Evolutionary conservation across 1,140 invertebrate species (phyloP).

Genomic region (Sitobion miscanthi): DNA sequence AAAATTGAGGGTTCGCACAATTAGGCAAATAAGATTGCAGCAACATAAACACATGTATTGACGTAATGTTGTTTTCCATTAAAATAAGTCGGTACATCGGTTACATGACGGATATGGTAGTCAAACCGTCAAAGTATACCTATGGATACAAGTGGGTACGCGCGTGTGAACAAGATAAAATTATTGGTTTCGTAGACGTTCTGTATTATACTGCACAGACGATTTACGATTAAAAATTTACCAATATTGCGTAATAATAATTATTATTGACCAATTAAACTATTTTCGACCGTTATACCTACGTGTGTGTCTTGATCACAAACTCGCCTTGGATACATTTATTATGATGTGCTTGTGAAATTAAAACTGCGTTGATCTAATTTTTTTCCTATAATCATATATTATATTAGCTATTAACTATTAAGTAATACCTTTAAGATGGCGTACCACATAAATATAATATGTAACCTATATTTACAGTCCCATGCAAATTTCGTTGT

Average conservation of each 20-base stretch:
- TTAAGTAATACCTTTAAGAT: not conserved
- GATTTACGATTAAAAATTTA: not conserved
- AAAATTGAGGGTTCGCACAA: slow-evolving; percentile 1
- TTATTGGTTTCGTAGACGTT: not conserved
- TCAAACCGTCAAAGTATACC: not conserved
- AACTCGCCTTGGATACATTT: not conserved
- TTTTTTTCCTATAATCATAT: not conserved
- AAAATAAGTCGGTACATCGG: not conserved
- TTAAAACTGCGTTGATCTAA: not conserved
- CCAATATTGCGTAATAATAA: not conserved
- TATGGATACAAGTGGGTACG: not conserved
- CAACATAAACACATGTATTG: not conserved
- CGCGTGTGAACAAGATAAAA: not conserved
- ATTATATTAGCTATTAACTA: not conserved
- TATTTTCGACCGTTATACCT: not conserved
- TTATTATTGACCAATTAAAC: not conserved
- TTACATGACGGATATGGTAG: not conserved
- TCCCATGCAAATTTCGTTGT: not conserved
- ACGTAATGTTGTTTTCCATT: not conserved
- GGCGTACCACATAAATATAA: not conserved
- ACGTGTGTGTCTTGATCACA: not conserved
- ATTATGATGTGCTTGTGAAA: slow-evolving; percentile 14
- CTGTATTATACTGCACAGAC: not conserved
- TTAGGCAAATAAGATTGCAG: not conserved
- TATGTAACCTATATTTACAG: not conserved